These are phyloP conservation scores for Drosophila littoralis DNA, from an alignment of 1,140 invertebrate species.

Conservation along the genomic window DNA sequence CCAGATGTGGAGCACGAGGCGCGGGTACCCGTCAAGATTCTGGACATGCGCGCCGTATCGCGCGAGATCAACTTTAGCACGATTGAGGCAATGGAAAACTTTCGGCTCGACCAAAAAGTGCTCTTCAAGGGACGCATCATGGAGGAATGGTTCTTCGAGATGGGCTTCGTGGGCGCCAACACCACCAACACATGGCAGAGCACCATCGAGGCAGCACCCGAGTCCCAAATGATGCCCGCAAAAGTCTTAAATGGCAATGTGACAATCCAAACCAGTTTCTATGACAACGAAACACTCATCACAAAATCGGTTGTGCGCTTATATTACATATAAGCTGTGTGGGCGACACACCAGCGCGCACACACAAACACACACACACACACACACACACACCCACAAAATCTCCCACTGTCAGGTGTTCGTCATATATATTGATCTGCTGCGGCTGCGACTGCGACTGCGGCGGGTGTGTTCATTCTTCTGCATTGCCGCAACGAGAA, in stretches of 20 bases:
- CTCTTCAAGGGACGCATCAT: slow-evolving; percentile 92
- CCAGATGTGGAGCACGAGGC: slow-evolving; percentile 98
- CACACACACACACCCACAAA: slow-evolving; percentile 32
- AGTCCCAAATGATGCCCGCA: slow-evolving; percentile 99
- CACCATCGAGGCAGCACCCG: slow-evolving; percentile 98
- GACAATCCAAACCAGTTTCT: slow-evolving; percentile 99
- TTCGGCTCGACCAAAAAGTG: slow-evolving; percentile 97
- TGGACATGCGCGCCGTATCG: slow-evolving; percentile 97
- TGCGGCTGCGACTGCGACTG: slow-evolving; percentile 14
- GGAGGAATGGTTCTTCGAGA: slow-evolving; percentile 99
- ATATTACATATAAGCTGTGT: slow-evolving; percentile 92
- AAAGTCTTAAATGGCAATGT: slow-evolving; percentile 98
- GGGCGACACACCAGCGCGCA: slow-evolving; percentile 40
- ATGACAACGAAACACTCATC: slow-evolving; percentile 97
- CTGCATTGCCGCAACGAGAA: slow-evolving; percentile 16
- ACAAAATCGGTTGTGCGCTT: slow-evolving; percentile 97
- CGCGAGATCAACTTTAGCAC: slow-evolving; percentile 99
- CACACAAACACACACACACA: slow-evolving; percentile 15
- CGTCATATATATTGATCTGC: slow-evolving; percentile 43
- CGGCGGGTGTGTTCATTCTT: slow-evolving; percentile 11
- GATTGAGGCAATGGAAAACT: slow-evolving; percentile 97
- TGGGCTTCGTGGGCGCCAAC: slow-evolving; percentile 99
- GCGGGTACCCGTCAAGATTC: slow-evolving; percentile 97
- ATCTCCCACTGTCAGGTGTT: slow-evolving; percentile 39
- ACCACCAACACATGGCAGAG: slow-evolving; percentile 99